Conservation (phyloP, 1,140 invertebrate species). For the Charaxes varanes region DNA sequence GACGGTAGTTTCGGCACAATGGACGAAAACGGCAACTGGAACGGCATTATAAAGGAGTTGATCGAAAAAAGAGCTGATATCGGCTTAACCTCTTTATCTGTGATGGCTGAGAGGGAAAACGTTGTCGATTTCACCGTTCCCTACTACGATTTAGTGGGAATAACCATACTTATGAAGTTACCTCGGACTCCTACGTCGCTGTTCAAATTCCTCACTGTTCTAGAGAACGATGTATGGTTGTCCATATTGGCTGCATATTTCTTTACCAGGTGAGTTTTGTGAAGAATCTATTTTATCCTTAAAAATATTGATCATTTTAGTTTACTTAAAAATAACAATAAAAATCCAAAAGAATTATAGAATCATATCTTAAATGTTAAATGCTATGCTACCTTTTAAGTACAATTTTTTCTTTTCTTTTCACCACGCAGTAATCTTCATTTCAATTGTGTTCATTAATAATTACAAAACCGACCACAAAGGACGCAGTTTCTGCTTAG, state of each 20-base stretch:
- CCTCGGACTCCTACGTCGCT: conserved; percentile 87
- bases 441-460: too few relatives aligned
- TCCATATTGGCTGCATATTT: conserved; percentile 97
- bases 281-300: too few relatives aligned
- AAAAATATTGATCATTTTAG: too few relatives aligned
- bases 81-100: conserved; percentile 89
- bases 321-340: too few relatives aligned
- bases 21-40: conserved; percentile 91
- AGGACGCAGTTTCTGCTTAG: too few relatives aligned
- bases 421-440: too few relatives aligned
- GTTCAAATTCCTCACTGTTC: conserved; percentile 97
- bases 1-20: conserved; percentile 90
- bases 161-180: conserved; percentile 93
- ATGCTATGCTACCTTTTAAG: too few relatives aligned
- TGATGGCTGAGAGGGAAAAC: conserved; percentile 96
- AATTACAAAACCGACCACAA: too few relatives aligned
- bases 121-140: conserved; percentile 97
- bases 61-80: conserved; percentile 94
- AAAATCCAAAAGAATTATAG: too few relatives aligned
- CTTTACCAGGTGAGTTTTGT: conserved; percentile 87
- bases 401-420: too few relatives aligned
- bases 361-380: too few relatives aligned
- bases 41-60: conserved; percentile 93
- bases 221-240: conserved; percentile 97
- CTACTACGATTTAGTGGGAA: conserved; percentile 95